Evolutionary conservation across 2,113 vertebrate genomes (phyloP).

Genomic region (Coryphaenoides rupestris): DNA sequence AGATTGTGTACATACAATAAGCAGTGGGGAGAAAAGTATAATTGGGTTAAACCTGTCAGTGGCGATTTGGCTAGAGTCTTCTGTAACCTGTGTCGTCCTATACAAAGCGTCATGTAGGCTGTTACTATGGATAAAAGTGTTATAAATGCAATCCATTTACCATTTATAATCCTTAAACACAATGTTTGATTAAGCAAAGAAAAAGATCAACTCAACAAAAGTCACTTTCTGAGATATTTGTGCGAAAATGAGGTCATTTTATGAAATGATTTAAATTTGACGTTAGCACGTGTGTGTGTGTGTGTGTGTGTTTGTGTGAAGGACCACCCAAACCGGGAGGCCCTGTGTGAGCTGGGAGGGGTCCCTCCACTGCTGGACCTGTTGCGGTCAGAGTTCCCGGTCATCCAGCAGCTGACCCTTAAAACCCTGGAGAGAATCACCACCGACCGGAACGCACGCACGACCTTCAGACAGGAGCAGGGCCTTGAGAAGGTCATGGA

Average conservation of each 20-base stretch:
- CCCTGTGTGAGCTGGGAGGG: constrained; percentile 71
- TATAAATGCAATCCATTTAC: too few relatives aligned
- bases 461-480: constrained; percentile 73
- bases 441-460: constrained; percentile 66
- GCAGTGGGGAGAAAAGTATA: too few relatives aligned
- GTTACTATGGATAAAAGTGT: too few relatives aligned
- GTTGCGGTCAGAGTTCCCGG: constrained; percentile 83
- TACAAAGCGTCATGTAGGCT: too few relatives aligned
- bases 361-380: constrained; percentile 80
- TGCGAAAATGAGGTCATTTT: too few relatives aligned
- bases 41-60: too few relatives aligned
- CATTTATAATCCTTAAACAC: too few relatives aligned
- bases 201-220: background rate
- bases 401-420: constrained; percentile 85
- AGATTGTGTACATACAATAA: too few relatives aligned
- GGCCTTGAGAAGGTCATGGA: constrained; percentile 82
- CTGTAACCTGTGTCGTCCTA: too few relatives aligned
- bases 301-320: constrained; percentile 61
- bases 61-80: too few relatives aligned
- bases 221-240: too few relatives aligned
- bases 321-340: constrained; percentile 77
- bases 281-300: too few relatives aligned
- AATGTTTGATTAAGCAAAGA: background rate
- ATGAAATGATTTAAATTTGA: background rate
- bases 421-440: constrained; percentile 78